These are phyloP conservation scores for Lepilemur ruficaudatus DNA, from an alignment of 2,797 vertebrate species.

Conservation along the genomic window DNA sequence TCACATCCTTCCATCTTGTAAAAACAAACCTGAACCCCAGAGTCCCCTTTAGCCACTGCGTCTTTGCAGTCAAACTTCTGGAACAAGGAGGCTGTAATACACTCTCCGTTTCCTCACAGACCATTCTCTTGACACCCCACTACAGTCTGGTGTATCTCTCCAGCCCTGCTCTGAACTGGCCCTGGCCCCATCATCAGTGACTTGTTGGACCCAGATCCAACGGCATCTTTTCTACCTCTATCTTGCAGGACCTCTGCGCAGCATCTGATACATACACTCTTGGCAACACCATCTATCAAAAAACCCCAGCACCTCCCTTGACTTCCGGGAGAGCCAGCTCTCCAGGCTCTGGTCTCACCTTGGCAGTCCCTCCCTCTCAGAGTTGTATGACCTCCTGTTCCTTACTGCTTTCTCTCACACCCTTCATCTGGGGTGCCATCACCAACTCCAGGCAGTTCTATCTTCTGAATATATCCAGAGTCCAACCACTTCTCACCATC, in stretches of 20 bases:
- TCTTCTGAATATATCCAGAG: background rate
- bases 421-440: background rate
- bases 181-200: background rate
- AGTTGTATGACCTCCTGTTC: background rate
- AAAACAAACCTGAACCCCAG: background rate
- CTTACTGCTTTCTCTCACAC: background rate
- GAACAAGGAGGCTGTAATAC: background rate
- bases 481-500: background rate
- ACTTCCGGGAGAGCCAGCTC: background rate
- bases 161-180: background rate
- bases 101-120: background rate
- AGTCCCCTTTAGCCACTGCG: background rate
- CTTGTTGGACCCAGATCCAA: background rate
- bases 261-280: background rate
- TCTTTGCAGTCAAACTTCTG: conserved; percentile 11
- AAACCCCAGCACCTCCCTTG: background rate
- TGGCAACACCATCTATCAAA: background rate
- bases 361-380: background rate
- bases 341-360: background rate
- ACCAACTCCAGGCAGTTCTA: background rate
- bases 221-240: background rate
- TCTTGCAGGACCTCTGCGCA: background rate
- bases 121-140: background rate
- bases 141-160: background rate
- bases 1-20: background rate